Base-by-base conservation (phyloP, 2,797 vertebrate genomes). In the Limosa lapponica region DNA sequence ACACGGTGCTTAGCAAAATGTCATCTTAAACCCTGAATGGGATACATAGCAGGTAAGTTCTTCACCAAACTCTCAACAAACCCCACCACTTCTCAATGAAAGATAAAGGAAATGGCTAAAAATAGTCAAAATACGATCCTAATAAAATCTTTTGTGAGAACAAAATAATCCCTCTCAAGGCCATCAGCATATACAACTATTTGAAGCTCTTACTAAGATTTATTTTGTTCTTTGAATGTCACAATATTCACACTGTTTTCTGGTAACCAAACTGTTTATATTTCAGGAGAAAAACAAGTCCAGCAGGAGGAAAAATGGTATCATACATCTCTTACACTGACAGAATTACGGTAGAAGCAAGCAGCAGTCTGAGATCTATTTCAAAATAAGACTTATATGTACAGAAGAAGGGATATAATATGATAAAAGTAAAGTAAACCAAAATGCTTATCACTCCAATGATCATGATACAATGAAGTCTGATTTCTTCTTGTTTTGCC, bases 241-340 rank as follows among this genome's bases (percentile, higher is more conserved):
- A 23, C 24, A 89, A 82, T 41, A 91, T 71, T 72, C 43, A 74
- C 18, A 43, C 20, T 81, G 73, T 69, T 91, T 93, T 83, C 75
- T 92, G 46, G 52, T 74, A 93, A 91, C 51, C 3, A 78, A 77
- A 71, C 13, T 91, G 64, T 85, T 96, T 82, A 73, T 59, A 89
- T 78, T 92, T 92, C 49, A 83, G 66, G 19, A 89, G 48, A 70
- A 94, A 93, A 94, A 58, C 37, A 89, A 92, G 82, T 87, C 48
- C 62, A 89, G 25, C 11, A 89, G 52, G 14, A 90, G 7, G 32
- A 86, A 91, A 93, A 89, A 71, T 4, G 2, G 22, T 59, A 82
- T 74, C 23, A 51, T 74, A 41, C 0, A 0, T 80, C 25, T 82
- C 52, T 64, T 66, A 55, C 10, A 8, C 34, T 49, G 39, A 85